phyloP scores from a whole-genome alignment of 2,888 invertebrate genomes.

The Julus scanicus region DNA sequence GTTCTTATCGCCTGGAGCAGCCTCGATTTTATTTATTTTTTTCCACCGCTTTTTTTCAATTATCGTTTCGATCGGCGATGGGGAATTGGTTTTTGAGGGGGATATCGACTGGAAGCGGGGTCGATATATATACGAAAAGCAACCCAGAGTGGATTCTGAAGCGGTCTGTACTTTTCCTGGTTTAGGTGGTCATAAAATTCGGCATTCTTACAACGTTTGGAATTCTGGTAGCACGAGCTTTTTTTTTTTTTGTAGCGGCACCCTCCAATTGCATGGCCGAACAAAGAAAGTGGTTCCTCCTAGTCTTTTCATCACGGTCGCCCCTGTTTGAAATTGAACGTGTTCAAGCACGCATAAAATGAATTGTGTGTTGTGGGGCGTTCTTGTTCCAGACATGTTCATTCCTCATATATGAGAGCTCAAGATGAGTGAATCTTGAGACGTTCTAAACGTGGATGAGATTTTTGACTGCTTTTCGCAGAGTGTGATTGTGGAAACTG shows the following conservation, averaged over 20 bases:
- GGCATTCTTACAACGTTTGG: background rate
- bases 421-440: too few species aligned
- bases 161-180: background rate
- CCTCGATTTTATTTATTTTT: background rate
- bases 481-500: too few species aligned
- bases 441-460: too few species aligned
- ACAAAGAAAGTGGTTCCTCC: background rate
- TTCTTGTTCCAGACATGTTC: too few species aligned
- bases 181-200: background rate
- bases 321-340: too few species aligned
- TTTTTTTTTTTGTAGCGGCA: background rate
- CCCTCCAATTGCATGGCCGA: background rate
- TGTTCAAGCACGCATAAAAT: too few species aligned
- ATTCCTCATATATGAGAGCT: too few species aligned
- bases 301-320: too few species aligned
- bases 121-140: background rate
- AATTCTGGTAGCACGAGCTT: background rate
- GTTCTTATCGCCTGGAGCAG: background rate
- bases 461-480: too few species aligned
- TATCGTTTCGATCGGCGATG: constrained; percentile 15
- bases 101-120: constrained; percentile 36
- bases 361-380: too few species aligned
- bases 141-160: background rate
- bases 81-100: constrained; percentile 15
- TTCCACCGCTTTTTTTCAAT: background rate